phyloP scores from a whole-genome alignment of 2,797 vertebrate genomes.

The Peromyscus attwateri region DNA sequence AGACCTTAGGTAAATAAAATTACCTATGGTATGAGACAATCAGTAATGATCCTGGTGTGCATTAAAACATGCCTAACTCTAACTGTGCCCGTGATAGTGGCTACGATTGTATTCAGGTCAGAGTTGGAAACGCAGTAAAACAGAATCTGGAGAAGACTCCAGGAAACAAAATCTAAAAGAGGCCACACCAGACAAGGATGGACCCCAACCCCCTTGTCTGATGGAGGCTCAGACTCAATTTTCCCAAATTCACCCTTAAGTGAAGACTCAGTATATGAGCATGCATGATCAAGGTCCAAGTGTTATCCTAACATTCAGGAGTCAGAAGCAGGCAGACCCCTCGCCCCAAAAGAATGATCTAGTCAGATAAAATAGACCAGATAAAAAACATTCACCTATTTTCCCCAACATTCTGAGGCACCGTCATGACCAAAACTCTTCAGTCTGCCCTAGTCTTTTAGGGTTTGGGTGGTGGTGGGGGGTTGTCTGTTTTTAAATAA shows the following conservation, averaged over 20 bases:
- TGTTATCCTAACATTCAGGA: neutral
- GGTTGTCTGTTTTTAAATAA: neutral
- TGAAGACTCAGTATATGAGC: neutral
- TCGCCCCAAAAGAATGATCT: neutral
- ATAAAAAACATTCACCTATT: constrained; percentile 49
- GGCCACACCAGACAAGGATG: neutral
- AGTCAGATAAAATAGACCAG: neutral
- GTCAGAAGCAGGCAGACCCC: neutral
- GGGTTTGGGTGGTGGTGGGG: neutral
- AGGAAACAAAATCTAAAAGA: neutral
- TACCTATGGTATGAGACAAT: neutral
- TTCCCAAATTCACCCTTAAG: neutral
- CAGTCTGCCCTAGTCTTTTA: neutral
- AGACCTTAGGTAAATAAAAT: neutral
- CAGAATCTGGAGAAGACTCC: neutral
- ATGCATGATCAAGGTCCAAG: neutral
- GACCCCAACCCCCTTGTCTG: neutral
- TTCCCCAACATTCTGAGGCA: constrained; percentile 33
- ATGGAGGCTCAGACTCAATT: neutral
- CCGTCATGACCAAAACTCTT: neutral
- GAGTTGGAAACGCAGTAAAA: neutral
- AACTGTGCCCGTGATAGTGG: neutral
- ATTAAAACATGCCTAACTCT: neutral
- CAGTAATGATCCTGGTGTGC: neutral
- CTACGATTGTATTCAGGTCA: neutral